These are phyloP conservation scores for Pseudomyrmex pallidus DNA, from an alignment of 1,140 invertebrate genomes.

Conservation along the genomic window DNA sequence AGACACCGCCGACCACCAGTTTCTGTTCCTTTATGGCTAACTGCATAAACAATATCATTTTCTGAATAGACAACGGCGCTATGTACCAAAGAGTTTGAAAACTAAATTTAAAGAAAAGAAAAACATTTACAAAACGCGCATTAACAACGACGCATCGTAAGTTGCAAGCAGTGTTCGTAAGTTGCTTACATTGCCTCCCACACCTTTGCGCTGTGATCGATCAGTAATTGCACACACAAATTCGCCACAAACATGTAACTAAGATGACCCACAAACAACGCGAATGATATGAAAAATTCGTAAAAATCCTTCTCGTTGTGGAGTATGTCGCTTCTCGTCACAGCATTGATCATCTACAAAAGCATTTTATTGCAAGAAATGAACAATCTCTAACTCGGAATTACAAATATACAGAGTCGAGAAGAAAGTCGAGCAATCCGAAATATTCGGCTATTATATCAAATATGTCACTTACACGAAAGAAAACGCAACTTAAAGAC, in stretches of 20 bases:
- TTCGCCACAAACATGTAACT: conserved; percentile 10
- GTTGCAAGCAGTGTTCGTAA: not conserved
- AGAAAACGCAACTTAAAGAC: conserved; percentile 26
- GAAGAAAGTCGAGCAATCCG: not conserved
- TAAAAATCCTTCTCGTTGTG: no score
- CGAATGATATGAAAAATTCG: not conserved
- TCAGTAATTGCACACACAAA: conserved; percentile 5
- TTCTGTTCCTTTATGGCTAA: no score
- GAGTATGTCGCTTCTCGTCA: no score
- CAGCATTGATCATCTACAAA: no score
- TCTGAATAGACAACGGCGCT: no score
- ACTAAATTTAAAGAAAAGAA: no score
- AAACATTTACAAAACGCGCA: no score
- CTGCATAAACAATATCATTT: no score
- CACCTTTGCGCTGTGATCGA: conserved; percentile 2
- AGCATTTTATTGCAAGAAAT: no score
- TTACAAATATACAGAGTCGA: not conserved
- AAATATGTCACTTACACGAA: conserved; percentile 9
- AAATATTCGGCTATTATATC: no score
- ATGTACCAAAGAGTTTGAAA: no score
- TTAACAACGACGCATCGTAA: no score
- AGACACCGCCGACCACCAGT: conserved; percentile 25
- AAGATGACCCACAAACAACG: not conserved
- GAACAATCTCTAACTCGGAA: not conserved
- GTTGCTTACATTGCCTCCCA: conserved; percentile 21